A percentile compares a stretch with the other conserved stretches of the same genome.
phyloP scores from a whole-genome alignment of 2,113 vertebrate genomes.

The Paraplagusia blochii region DNA sequence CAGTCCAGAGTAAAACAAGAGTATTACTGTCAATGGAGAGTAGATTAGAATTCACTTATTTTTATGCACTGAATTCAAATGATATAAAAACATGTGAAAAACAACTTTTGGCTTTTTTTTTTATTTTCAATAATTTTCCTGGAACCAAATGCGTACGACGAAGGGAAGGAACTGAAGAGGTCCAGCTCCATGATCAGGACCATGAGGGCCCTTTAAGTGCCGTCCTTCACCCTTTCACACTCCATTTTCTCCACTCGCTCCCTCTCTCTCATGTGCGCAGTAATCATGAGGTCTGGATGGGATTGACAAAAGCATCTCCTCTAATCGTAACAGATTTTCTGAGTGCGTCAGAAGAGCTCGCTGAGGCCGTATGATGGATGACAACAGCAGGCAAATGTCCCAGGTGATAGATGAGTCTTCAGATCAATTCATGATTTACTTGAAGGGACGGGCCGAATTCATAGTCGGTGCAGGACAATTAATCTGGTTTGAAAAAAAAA shows the following conservation, averaged over 20 bases:
- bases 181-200: slow-evolving; percentile 41
- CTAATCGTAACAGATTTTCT: slow-evolving; percentile 11
- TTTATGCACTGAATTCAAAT: slow-evolving; percentile 66
- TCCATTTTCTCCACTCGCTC: slow-evolving; percentile 13
- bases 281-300: slow-evolving; percentile 6
- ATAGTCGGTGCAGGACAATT: slow-evolving; percentile 24
- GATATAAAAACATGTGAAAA: slow-evolving; percentile 48
- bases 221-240: slow-evolving; percentile 39
- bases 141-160: slow-evolving; percentile 29
- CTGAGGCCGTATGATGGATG: slow-evolving; percentile 34
- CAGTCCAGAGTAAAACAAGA: slow-evolving; percentile 58
- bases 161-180: slow-evolving; percentile 27
- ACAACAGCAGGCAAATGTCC: slow-evolving; percentile 26
- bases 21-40: slow-evolving; percentile 56
- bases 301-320: slow-evolving; percentile 18
- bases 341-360: background rate
- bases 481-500: slow-evolving; percentile 18
- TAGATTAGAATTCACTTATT: slow-evolving; percentile 56
- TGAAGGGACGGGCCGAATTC: slow-evolving; percentile 23
- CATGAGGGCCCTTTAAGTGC: slow-evolving; percentile 35
- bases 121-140: slow-evolving; percentile 63
- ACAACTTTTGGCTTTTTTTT: slow-evolving; percentile 42
- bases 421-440: slow-evolving; percentile 28
- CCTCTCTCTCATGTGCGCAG: slow-evolving; percentile 1
- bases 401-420: slow-evolving; percentile 32